Conservation (phyloP, 2,888 invertebrate genomes). For the Nebria brevicollis region DNA sequence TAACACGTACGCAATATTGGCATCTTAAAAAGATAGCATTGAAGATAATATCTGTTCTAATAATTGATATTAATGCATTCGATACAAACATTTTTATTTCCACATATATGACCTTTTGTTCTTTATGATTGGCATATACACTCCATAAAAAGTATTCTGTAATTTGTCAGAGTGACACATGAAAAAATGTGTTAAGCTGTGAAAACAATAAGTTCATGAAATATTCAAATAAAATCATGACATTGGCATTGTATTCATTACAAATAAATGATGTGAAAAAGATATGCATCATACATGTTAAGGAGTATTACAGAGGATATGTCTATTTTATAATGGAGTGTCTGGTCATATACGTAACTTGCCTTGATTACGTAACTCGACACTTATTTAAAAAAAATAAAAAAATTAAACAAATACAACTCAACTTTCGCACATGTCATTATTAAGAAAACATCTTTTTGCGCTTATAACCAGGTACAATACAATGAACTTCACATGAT, state of each 20-base stretch:
- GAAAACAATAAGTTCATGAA: not conserved
- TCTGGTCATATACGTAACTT: not conserved
- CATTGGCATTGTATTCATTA: slow-evolving; percentile 1
- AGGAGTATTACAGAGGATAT: not conserved
- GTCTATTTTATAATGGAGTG: not conserved
- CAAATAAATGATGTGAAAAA: not conserved
- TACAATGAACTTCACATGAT: not conserved
- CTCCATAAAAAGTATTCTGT: not conserved
- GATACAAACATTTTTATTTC: not conserved
- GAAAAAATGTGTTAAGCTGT: not conserved
- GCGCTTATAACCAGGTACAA: not conserved
- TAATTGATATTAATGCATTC: not conserved
- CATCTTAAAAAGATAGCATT: too few relatives aligned
- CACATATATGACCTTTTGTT: not conserved
- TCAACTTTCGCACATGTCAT: not conserved
- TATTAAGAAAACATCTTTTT: not conserved
- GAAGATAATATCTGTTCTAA: too few relatives aligned
- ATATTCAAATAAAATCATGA: not conserved
- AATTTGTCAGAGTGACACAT: not conserved
- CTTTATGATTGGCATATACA: not conserved
- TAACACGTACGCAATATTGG: too few relatives aligned
- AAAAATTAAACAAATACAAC: not conserved
- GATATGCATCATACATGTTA: not conserved
- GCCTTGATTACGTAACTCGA: not conserved
- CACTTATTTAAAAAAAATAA: not conserved